Evolutionary conservation across 2,888 invertebrate genomes (phyloP).

Genomic region (Philaethria dido): DNA sequence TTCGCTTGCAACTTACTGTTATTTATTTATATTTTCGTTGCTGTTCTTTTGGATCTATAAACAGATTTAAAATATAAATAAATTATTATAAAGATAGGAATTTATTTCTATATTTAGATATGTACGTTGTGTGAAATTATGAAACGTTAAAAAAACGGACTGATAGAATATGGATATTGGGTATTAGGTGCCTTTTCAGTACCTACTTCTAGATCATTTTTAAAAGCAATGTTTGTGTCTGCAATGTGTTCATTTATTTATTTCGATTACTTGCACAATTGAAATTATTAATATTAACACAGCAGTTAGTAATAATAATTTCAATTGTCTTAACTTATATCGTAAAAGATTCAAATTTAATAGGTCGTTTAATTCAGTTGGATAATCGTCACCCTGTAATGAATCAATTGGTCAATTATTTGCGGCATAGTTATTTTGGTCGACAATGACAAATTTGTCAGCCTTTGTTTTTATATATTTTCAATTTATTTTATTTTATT

Average conservation of each 20-base stretch:
- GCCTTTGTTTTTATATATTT: conserved; percentile 25
- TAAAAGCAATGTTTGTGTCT: too few species aligned
- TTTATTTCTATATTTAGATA: too few species aligned
- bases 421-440: conserved; percentile 46
- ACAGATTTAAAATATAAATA: background rate
- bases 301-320: conserved; percentile 1
- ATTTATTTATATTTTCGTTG: background rate
- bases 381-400: conserved; percentile 43
- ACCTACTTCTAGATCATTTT: too few species aligned
- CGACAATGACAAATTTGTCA: conserved; percentile 47
- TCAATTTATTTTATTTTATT: conserved; percentile 10
- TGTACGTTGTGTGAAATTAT: too few species aligned
- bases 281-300: too few species aligned
- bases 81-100: too few species aligned
- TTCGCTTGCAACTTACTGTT: background rate
- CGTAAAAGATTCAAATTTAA: conserved; percentile 2
- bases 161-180: too few species aligned
- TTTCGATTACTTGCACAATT: background rate
- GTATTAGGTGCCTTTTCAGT: too few species aligned
- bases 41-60: conserved; percentile 4
- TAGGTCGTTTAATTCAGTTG: conserved; percentile 28
- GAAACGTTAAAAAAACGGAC: too few species aligned
- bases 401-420: conserved; percentile 55
- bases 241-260: background rate
- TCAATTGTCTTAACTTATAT: background rate